phyloP scores from a whole-genome alignment of 2,888 invertebrate genomes.

The Mythimna albipuncta region DNA sequence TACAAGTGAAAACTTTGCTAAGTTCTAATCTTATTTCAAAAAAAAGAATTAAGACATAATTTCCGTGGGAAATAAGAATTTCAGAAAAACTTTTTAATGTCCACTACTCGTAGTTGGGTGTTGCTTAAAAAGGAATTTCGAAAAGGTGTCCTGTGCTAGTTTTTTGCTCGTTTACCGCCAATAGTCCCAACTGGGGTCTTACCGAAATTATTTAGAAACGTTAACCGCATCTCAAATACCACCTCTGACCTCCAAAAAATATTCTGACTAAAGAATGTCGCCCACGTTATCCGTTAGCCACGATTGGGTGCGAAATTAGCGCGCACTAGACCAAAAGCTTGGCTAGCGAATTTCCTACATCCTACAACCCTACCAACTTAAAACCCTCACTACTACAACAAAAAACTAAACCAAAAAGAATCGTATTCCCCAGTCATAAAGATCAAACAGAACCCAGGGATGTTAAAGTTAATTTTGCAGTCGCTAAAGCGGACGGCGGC shows the following conservation, averaged over 20 bases:
- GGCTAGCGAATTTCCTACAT: conserved; percentile 86
- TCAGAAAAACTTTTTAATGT: not conserved
- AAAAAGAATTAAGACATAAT: no score
- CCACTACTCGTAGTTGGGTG: not conserved
- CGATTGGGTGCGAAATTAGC: conserved; percentile 87
- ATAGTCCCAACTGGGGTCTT: conserved; percentile 16
- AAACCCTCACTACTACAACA: conserved; percentile 35
- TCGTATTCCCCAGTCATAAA: conserved; percentile 73
- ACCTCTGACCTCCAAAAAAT: conserved; percentile 63
- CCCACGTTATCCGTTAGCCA: conserved; percentile 83
- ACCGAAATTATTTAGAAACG: conserved; percentile 51
- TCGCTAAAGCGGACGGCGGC: conserved; percentile 82
- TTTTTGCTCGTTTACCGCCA: conserved; percentile 14
- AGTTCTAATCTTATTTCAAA: not conserved
- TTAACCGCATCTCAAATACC: conserved; percentile 66
- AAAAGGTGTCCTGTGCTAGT: not conserved
- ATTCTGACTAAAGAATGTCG: conserved; percentile 79
- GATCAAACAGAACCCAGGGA: conserved; percentile 66
- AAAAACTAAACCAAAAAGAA: conserved; percentile 71
- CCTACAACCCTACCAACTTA: conserved; percentile 68
- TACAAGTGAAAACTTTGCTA: not conserved
- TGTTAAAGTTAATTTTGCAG: conserved; percentile 79
- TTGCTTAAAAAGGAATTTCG: conserved; percentile 8
- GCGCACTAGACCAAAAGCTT: conserved; percentile 85
- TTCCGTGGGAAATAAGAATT: not conserved